Percentiles rank a stretch among this genome's conserved stretches.
Evolutionary conservation across 2,113 vertebrate species (phyloP).

Genomic region (Recurvirostra avosetta): DNA sequence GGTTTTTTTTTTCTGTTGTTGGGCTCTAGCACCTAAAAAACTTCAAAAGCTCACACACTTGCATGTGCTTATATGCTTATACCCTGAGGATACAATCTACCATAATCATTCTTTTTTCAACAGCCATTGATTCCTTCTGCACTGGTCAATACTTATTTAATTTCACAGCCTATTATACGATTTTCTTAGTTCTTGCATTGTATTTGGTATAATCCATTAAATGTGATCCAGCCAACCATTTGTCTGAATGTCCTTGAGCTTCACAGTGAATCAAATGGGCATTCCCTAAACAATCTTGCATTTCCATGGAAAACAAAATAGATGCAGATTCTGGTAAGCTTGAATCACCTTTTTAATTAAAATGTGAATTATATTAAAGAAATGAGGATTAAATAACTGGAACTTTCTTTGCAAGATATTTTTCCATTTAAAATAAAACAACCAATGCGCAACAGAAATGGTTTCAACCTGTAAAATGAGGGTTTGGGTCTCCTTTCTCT

Average conservation of each 20-base stretch:
- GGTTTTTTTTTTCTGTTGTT: background rate
- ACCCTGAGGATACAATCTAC: background rate
- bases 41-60: background rate
- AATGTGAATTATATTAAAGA: background rate
- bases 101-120: constrained; percentile 2
- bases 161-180: background rate
- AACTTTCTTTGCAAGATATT: background rate
- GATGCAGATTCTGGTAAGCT: background rate
- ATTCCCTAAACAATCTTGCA: background rate
- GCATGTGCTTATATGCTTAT: background rate
- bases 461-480: background rate
- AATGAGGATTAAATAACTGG: background rate
- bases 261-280: background rate
- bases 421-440: background rate
- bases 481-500: background rate
- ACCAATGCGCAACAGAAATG: background rate
- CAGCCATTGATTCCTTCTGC: background rate
- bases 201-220: background rate
- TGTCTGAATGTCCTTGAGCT: background rate
- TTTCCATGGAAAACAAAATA: background rate
- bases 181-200: background rate
- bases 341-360: background rate
- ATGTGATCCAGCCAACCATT: background rate
- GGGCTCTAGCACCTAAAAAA: background rate
- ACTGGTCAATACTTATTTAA: constrained; percentile 19